A percentile compares a stretch with the other conserved stretches of the same genome.
phyloP scores from a whole-genome alignment of 2,113 vertebrate species.

The Urocolius indicus region DNA sequence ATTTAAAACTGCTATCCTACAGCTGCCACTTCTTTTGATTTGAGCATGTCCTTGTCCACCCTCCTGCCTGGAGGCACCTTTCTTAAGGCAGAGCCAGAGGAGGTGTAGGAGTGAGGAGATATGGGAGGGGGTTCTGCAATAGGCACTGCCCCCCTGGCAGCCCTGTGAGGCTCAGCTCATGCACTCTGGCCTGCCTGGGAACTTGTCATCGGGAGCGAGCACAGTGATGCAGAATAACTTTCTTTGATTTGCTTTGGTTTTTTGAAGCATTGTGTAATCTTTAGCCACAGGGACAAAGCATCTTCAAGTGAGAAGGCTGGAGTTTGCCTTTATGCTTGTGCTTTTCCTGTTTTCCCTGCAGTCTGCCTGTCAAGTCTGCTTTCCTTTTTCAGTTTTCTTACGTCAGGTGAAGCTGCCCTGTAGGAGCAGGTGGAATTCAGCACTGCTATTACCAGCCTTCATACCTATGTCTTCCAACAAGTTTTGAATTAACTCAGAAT shows the following conservation, averaged over 20 bases:
- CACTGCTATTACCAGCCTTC: background rate
- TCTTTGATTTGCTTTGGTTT: background rate
- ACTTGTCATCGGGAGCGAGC: fast-evolving
- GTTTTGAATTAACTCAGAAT: background rate
- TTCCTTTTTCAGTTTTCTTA: background rate
- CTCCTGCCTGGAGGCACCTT: background rate
- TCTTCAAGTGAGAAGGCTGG: background rate
- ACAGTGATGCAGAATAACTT: background rate
- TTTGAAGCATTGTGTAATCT: background rate
- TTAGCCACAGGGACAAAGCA: background rate
- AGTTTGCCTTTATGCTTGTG: fast-evolving
- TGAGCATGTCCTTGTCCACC: background rate
- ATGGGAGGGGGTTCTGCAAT: background rate
- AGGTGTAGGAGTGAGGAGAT: background rate
- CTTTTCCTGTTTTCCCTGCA: background rate
- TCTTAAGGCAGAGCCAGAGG: background rate
- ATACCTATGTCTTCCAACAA: background rate
- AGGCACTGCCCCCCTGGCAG: background rate
- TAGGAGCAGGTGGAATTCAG: background rate
- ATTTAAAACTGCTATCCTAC: background rate
- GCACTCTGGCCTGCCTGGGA: fast-evolving
- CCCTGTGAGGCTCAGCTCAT: fast-evolving
- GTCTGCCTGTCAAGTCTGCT: background rate
- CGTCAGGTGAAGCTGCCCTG: background rate
- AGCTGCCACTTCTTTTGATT: background rate